A percentile compares a stretch with the other conserved stretches of the same genome.
Evolutionary conservation across 1,140 invertebrate species (phyloP).

Genomic region (Nephila pilipes): DNA sequence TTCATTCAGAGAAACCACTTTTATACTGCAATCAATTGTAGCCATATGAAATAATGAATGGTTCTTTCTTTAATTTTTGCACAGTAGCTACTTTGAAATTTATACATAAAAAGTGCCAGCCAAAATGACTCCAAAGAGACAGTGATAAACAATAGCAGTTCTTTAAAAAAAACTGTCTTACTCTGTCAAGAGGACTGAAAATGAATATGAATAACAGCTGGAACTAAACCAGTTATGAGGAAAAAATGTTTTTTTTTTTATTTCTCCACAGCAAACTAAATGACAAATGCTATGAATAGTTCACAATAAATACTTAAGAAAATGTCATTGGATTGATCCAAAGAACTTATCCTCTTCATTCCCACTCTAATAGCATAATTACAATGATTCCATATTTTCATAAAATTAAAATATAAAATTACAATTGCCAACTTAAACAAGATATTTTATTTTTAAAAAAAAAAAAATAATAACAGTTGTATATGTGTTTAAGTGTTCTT

Average conservation of each 20-base stretch:
- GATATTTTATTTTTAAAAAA: no score
- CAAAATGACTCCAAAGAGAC: background rate
- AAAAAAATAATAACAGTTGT: no score
- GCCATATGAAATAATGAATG: background rate
- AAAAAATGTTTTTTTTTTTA: no score
- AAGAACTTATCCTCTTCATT: background rate
- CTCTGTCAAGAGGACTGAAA: background rate
- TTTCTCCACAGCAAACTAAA: no score
- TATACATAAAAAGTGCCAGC: background rate
- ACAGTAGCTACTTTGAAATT: background rate
- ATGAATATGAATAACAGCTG: conserved; percentile 17
- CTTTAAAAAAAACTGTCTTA: background rate
- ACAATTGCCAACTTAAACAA: no score
- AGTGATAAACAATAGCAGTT: background rate
- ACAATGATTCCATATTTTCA: no score
- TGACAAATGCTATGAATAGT: no score
- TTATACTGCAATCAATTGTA: no score
- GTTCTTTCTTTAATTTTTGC: background rate
- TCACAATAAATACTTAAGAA: background rate
- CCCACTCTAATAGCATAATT: no score
- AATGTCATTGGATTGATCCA: background rate
- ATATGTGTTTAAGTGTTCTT: no score
- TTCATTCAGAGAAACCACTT: no score
- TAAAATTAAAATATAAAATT: no score
- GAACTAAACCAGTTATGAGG: background rate